Percentiles rank a stretch among this genome's conserved stretches.
These are phyloP conservation scores for Odontamblyopus rebecca DNA, from an alignment of 2,797 vertebrate genomes.

Conservation along the genomic window DNA sequence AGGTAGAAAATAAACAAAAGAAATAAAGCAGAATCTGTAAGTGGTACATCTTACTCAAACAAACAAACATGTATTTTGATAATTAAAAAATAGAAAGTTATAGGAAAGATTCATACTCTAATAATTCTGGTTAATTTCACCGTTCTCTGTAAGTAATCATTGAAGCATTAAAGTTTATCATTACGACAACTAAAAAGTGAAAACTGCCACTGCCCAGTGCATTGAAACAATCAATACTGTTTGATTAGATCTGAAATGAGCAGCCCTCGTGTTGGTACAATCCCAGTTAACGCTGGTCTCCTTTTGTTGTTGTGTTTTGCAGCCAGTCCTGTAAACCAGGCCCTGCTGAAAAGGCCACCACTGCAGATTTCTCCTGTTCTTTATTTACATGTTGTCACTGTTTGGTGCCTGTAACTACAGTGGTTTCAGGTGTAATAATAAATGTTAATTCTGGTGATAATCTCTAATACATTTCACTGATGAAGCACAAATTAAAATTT, in stretches of 20 bases:
- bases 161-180: not conserved
- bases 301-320: conserved; percentile 99
- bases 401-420: conserved; percentile 84
- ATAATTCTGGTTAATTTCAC: not conserved
- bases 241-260: conserved; percentile 57
- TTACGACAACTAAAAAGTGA: not conserved
- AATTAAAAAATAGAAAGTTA: not conserved
- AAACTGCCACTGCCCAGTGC: not conserved
- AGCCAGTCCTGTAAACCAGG: conserved; percentile 98
- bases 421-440: conserved; percentile 27
- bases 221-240: conserved; percentile 8
- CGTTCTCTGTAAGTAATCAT: not conserved
- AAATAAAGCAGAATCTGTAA: too few relatives aligned
- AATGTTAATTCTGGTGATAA: conserved; percentile 19
- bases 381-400: conserved; percentile 84
- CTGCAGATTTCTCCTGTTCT: conserved; percentile 96
- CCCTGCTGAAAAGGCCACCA: conserved; percentile 98
- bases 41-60: too few relatives aligned
- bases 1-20: not conserved
- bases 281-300: conserved; percentile 98
- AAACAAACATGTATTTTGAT: not conserved
- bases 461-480: conserved; percentile 6
- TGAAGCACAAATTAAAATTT: conserved; percentile 18
- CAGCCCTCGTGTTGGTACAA: conserved; percentile 88
- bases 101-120: not conserved